Evolutionary conservation across 2,113 vertebrate genomes (phyloP).

Genomic region (Aspiorhynchus laticeps): DNA sequence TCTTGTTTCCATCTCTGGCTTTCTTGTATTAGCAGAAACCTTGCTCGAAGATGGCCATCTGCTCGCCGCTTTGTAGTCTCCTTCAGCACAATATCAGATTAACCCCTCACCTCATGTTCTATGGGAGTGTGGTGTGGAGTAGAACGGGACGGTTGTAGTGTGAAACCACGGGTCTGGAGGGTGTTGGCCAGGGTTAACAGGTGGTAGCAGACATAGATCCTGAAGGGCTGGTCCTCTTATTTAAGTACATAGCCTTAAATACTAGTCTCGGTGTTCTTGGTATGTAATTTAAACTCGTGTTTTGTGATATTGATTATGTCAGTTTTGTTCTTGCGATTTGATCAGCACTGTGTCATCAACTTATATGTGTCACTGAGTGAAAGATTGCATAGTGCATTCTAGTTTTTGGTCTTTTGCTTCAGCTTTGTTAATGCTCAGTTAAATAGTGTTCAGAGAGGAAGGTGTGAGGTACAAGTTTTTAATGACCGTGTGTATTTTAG

Average conservation of each 20-base stretch:
- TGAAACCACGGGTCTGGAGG: slow-evolving; percentile 37
- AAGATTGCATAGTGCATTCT: neutral
- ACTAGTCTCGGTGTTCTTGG: neutral
- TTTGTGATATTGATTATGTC: slow-evolving; percentile 1
- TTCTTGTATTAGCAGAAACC: slow-evolving; percentile 29
- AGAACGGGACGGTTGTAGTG: slow-evolving; percentile 2
- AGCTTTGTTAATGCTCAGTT: neutral
- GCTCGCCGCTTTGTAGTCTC: slow-evolving; percentile 30
- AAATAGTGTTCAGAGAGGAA: neutral
- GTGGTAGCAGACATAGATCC: slow-evolving; percentile 42
- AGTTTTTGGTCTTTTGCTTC: neutral
- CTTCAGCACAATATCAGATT: slow-evolving; percentile 49
- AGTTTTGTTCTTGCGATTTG: neutral
- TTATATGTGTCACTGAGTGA: neutral
- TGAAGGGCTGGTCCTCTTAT: slow-evolving; percentile 4
- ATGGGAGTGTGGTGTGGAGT: slow-evolving; percentile 2
- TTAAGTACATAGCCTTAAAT: neutral
- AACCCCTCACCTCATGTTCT: slow-evolving; percentile 47
- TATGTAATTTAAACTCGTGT: neutral
- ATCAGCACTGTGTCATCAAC: neutral
- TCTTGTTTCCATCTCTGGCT: slow-evolving; percentile 20
- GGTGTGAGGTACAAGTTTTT: neutral
- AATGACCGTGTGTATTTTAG: slow-evolving; percentile 20
- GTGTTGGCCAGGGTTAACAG: slow-evolving; percentile 44
- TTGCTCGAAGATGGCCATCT: slow-evolving; percentile 42